phyloP scores from a whole-genome alignment of 2,797 vertebrate species.

The Rhinophrynus dorsalis region DNA sequence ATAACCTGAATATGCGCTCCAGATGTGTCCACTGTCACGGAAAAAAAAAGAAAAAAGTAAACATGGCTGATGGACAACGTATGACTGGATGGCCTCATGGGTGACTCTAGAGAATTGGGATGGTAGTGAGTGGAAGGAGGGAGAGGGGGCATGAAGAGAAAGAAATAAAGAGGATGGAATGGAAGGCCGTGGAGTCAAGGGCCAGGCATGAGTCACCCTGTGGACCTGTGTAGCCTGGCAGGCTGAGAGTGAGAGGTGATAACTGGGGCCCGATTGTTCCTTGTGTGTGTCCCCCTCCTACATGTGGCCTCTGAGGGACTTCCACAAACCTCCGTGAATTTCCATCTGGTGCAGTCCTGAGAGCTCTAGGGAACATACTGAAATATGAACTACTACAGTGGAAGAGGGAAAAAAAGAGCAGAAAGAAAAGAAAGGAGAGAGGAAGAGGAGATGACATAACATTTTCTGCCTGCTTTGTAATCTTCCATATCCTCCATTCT shows the following conservation, averaged over 20 bases:
- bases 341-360: slow-evolving; percentile 91
- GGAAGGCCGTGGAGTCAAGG: slow-evolving; percentile 65
- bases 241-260: slow-evolving; percentile 67
- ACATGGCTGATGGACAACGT: slow-evolving; percentile 98
- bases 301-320: slow-evolving; percentile 88
- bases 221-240: slow-evolving; percentile 89
- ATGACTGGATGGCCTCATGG: slow-evolving; percentile 92
- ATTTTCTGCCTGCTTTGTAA: slow-evolving; percentile 58
- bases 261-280: slow-evolving; percentile 87
- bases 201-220: slow-evolving; percentile 76
- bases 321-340: slow-evolving; percentile 84
- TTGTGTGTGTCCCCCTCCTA: slow-evolving; percentile 89
- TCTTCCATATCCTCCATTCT: background rate
- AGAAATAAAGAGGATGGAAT: too few species aligned
- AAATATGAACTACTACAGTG: slow-evolving; percentile 86
- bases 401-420: slow-evolving; percentile 56
- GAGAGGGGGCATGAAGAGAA: slow-evolving; percentile 51
- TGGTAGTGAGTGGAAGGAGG: slow-evolving; percentile 61
- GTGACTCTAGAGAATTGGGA: slow-evolving; percentile 75
- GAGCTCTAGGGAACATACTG: slow-evolving; percentile 94
- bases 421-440: slow-evolving; percentile 58
- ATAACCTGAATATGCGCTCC: slow-evolving; percentile 98
- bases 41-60: slow-evolving; percentile 92
- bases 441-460: slow-evolving; percentile 59
- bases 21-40: slow-evolving; percentile 99